These are phyloP conservation scores for Bradypodion pumilum DNA, from an alignment of 2,797 vertebrate species.

Conservation along the genomic window DNA sequence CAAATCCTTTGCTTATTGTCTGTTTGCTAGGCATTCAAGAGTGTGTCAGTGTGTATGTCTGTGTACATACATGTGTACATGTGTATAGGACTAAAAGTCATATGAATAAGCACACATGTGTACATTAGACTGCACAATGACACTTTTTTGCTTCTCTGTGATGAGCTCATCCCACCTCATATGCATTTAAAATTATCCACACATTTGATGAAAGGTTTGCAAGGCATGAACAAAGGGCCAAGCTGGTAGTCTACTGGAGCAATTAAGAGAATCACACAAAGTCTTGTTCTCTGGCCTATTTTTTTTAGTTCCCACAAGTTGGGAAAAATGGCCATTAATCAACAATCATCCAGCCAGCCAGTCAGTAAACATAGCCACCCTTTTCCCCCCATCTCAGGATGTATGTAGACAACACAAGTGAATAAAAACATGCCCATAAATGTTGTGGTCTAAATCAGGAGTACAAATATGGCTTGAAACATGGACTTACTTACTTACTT, in stretches of 20 bases:
- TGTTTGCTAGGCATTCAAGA: constrained; percentile 54
- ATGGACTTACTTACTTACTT: too few relatives aligned
- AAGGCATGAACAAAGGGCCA: constrained; percentile 59
- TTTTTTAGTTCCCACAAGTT: constrained; percentile 23
- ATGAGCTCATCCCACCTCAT: constrained; percentile 60
- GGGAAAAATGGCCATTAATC: constrained; percentile 14
- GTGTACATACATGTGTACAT: not conserved
- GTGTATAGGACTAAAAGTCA: not conserved
- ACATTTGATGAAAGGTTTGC: constrained; percentile 63
- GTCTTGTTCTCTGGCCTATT: constrained; percentile 53
- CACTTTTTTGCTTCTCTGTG: constrained; percentile 54
- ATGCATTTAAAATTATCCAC: constrained; percentile 60
- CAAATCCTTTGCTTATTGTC: constrained; percentile 63
- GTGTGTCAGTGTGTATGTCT: constrained; percentile 30
- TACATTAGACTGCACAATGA: constrained; percentile 30
- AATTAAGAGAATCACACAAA: constrained; percentile 68
- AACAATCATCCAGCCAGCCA: not conserved
- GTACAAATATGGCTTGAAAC: not conserved
- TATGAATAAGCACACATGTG: constrained; percentile 29
- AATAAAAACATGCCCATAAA: not conserved
- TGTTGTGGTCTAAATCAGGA: not conserved
- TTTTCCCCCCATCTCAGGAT: not conserved
- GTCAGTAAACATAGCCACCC: not conserved
- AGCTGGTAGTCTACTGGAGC: constrained; percentile 60
- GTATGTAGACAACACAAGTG: not conserved